phyloP scores from a whole-genome alignment of 1,140 invertebrate species.

The Lucilia cuprina region DNA sequence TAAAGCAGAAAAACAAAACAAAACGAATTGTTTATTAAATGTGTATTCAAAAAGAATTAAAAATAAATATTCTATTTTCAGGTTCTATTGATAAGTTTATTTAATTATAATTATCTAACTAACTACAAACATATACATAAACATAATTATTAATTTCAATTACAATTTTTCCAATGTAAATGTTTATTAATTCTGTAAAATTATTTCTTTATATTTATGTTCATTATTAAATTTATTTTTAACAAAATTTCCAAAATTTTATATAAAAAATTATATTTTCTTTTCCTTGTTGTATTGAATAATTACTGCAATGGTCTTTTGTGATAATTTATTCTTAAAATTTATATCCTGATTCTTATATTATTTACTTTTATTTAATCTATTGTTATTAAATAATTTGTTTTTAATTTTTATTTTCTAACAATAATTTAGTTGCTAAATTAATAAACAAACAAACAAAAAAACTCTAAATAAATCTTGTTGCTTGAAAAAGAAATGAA shows the following conservation, averaged over 20 bases:
- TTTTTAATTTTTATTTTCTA: background rate
- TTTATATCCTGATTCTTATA: background rate
- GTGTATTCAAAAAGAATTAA: background rate
- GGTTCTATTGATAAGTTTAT: background rate
- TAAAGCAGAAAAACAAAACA: no score
- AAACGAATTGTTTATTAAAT: background rate
- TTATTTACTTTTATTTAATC: background rate
- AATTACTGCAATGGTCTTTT: no score
- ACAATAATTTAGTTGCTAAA: background rate
- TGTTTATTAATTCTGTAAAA: no score
- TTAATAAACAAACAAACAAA: background rate
- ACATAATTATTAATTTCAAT: no score
- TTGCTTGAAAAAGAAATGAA: background rate
- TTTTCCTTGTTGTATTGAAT: no score
- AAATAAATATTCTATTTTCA: background rate
- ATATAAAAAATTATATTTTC: background rate
- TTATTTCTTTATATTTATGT: no score
- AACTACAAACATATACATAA: no score
- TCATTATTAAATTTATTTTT: background rate
- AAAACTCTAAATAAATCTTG: background rate
- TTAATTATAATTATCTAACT: background rate
- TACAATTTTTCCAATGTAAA: no score
- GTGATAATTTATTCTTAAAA: no score
- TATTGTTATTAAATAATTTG: background rate
- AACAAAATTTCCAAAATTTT: background rate